Conservation (phyloP, 1,140 invertebrate genomes). For the Camponotus floridanus region DNA sequence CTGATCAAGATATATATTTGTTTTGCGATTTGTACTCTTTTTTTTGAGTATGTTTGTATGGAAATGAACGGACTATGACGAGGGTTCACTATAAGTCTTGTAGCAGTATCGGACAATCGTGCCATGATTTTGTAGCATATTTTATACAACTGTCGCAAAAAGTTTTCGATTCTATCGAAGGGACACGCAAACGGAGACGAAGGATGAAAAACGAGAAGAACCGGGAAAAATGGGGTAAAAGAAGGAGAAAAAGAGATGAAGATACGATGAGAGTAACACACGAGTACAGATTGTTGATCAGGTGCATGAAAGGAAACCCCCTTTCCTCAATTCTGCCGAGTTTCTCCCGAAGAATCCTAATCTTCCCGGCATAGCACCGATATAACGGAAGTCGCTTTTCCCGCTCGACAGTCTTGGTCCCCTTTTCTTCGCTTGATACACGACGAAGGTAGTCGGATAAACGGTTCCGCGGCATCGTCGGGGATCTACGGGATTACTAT, state of each 20-base stretch:
- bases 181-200: constrained; percentile 20
- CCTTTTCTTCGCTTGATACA: constrained; percentile 72
- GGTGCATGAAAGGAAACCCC: constrained; percentile 58
- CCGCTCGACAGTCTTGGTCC: constrained; percentile 46
- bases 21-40: neutral
- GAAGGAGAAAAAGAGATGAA: neutral
- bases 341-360: constrained; percentile 65
- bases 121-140: neutral
- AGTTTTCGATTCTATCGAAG: constrained; percentile 8
- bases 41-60: no score
- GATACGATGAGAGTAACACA: constrained; percentile 6
- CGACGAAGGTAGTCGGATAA: constrained; percentile 56
- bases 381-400: constrained; percentile 36
- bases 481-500: constrained; percentile 79
- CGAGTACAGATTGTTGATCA: constrained; percentile 63
- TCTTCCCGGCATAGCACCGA: constrained; percentile 66
- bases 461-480: constrained; percentile 48
- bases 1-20: neutral
- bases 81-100: neutral
- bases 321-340: constrained; percentile 57
- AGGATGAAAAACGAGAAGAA: constrained; percentile 17
- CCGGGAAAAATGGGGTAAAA: constrained; percentile 7
- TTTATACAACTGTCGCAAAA: neutral
- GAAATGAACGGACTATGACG: neutral
- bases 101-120: neutral